Evolutionary conservation across 2,113 vertebrate species (phyloP), one percentile per base, ranked within the genome.

Genomic region (Scytalopus superciliaris): DNA sequence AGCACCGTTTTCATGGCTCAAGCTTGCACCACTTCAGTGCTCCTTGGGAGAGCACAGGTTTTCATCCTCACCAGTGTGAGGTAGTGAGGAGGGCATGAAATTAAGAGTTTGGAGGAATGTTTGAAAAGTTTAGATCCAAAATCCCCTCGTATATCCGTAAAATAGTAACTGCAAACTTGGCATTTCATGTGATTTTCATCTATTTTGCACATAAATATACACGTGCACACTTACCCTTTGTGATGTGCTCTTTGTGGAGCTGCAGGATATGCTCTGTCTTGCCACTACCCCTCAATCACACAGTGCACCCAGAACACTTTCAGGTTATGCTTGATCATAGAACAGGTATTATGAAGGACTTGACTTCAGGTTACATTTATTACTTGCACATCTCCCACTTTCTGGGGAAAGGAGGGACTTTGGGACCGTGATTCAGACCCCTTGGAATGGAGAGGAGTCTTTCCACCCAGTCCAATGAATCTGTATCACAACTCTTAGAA

Each of bases 1-100:
- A 70, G 57, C 17, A n/a, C 21, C 0, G 0, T 64, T 52, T 44
- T 24, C 0, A 1, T 8, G 19, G 16, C 15, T 84, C n/a, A 19
- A 6, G 5, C 44, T 88, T 60, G 83, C 19, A 60, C 35, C 53
- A 31, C 28, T 47, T 83, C 56, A 39, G 44, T 15, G 33, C 21
- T 82, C 21, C 27, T 33, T n/a, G 21, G 16, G 47, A 79, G 30
- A 87, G 7, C 19, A 79, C 31, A 82, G 47, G 10, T 30, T 85
- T 56, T 81, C 17, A 53, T 25, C 15, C 14, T 6, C 27, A 66
- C 5, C 19, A 55, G 50, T 15, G 14, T 27, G 50, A 52, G 12
- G 3, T 37, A 35, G 31, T 25, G 19, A n/a, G 31, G 12, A 70
- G 6, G 31, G 31, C 25, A 87, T 49, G 45, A 57, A 84, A 77